Evolutionary conservation across 1,140 invertebrate genomes (phyloP).

Genomic region (Varroa destructor): DNA sequence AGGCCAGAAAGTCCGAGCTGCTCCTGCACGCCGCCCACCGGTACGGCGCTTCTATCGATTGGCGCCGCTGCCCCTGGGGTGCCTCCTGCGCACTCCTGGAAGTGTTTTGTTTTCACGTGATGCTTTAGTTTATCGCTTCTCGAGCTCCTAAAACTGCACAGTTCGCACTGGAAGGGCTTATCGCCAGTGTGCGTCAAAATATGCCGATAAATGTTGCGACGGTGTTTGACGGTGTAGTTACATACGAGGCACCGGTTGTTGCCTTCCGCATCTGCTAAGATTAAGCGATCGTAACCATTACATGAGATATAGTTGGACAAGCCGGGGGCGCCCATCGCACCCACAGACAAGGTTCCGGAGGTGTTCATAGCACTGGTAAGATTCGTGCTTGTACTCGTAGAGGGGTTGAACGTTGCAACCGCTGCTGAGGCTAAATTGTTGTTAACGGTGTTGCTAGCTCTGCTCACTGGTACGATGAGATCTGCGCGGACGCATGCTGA

Average conservation of each 20-base stretch:
- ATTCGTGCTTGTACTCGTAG: too few relatives aligned
- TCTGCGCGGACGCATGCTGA: too few relatives aligned
- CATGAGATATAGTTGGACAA: constrained; percentile 18
- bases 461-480: too few relatives aligned
- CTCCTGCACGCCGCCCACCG: too few relatives aligned
- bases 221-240: constrained; percentile 13
- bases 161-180: constrained; percentile 76
- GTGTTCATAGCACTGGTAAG: too few relatives aligned
- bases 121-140: constrained; percentile 21
- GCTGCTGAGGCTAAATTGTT: too few relatives aligned
- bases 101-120: constrained; percentile 15
- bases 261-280: background rate
- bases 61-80: too few relatives aligned
- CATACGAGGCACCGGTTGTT: constrained; percentile 21
- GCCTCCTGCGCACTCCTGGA: background rate
- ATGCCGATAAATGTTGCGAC: constrained; percentile 48
- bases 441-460: too few relatives aligned
- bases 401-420: too few relatives aligned
- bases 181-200: constrained; percentile 86
- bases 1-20: too few relatives aligned
- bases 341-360: too few relatives aligned
- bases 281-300: constrained; percentile 22
- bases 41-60: too few relatives aligned
- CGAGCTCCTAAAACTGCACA: constrained; percentile 40
- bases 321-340: background rate